Evolutionary conservation across 2,888 invertebrate genomes (phyloP).

Genomic region (Hypsopygia costalis): DNA sequence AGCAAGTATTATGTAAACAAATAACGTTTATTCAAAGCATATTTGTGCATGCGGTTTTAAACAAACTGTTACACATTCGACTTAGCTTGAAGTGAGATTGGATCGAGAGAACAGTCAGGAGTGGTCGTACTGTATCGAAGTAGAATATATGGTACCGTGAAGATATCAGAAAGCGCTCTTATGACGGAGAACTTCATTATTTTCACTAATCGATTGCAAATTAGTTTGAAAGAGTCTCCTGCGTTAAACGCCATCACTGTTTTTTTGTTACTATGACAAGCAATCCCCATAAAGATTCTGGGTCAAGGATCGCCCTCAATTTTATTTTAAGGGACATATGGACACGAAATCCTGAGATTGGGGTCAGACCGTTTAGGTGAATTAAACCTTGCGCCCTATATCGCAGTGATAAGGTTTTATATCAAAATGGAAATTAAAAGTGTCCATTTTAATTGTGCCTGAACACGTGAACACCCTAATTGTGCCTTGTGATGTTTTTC

Average conservation of each 20-base stretch:
- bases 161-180: too few species aligned
- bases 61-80: too few species aligned
- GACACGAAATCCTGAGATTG: constrained; percentile 4
- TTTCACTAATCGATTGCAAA: too few species aligned
- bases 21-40: too few species aligned
- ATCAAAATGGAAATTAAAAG: constrained; percentile 3
- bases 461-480: not conserved
- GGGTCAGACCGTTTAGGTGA: constrained; percentile 4
- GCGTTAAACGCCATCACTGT: not conserved
- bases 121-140: too few species aligned
- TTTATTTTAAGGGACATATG: constrained; percentile 4
- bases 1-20: too few species aligned
- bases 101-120: too few species aligned
- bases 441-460: constrained; percentile 5
- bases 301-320: constrained; percentile 8
- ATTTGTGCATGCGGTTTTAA: too few species aligned
- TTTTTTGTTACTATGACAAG: constrained; percentile 3
- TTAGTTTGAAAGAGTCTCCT: not conserved
- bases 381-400: constrained; percentile 4
- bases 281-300: constrained; percentile 3
- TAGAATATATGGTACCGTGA: too few species aligned
- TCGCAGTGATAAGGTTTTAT: constrained; percentile 3
- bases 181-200: too few species aligned
- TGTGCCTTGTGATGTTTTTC: not conserved
- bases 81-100: too few species aligned